Evolutionary conservation across 2,797 vertebrate genomes (phyloP).

Genomic region (Arrhamphus sclerolepis): DNA sequence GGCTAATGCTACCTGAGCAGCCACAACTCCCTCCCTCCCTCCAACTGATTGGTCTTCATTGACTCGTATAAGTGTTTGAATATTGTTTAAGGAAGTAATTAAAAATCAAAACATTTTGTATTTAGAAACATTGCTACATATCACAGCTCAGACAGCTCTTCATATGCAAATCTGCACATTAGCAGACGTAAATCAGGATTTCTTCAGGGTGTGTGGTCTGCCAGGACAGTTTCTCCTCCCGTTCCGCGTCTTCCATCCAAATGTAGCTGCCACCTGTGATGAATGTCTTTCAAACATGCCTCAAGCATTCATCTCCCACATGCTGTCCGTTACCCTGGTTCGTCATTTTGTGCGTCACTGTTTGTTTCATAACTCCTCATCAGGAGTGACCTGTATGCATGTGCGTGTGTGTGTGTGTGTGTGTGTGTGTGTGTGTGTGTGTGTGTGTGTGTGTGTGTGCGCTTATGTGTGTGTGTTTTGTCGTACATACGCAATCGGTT

Average conservation of each 20-base stretch:
- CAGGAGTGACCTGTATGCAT: conserved; percentile 42
- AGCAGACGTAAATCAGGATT: background rate
- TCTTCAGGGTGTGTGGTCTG: background rate
- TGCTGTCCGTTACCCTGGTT: conserved; percentile 46
- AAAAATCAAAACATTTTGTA: too few species aligned
- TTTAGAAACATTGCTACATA: too few species aligned
- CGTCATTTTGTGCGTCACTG: conserved; percentile 71
- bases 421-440: too few species aligned
- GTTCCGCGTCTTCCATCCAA: conserved; percentile 29
- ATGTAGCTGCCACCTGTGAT: conserved; percentile 43
- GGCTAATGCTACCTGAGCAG: too few species aligned
- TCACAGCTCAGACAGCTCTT: too few species aligned
- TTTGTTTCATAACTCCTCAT: conserved; percentile 56
- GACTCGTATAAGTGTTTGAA: too few species aligned
- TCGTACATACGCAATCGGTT: background rate
- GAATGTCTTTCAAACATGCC: conserved; percentile 48
- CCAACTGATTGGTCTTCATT: too few species aligned
- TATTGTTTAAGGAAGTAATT: too few species aligned
- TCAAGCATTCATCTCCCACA: conserved; percentile 51
- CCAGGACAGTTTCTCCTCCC: conserved; percentile 26
- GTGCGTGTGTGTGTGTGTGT: conserved; percentile 20
- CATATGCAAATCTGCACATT: too few species aligned
- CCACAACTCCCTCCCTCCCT: too few species aligned
- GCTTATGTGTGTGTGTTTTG: conserved; percentile 19
- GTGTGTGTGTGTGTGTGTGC: too few species aligned